phyloP scores from a whole-genome alignment of 2,797 vertebrate species.

The Pteronotus mesoamericanus region DNA sequence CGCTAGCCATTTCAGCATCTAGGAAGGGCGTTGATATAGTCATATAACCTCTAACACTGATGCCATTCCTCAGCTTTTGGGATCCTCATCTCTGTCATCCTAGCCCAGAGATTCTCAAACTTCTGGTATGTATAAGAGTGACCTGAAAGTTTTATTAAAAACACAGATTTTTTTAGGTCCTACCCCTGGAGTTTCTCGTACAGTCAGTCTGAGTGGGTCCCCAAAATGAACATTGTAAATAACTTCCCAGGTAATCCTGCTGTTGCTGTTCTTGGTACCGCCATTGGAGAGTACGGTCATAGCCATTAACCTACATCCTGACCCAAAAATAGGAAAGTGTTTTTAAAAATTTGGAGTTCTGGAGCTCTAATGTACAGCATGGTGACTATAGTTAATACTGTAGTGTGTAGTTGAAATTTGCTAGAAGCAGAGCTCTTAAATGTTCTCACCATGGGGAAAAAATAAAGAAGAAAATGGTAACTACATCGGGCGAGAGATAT shows the following conservation, averaged over 20 bases:
- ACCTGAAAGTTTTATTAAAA: not conserved
- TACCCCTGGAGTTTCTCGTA: not conserved
- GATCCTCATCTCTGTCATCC: not conserved
- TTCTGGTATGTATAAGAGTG: not conserved
- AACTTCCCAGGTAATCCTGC: no score
- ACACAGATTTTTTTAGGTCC: not conserved
- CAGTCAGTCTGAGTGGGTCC: not conserved
- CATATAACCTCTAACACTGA: not conserved
- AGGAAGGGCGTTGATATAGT: not conserved
- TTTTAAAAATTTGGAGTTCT: not conserved
- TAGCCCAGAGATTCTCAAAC: not conserved
- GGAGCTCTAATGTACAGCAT: not conserved
- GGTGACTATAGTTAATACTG: not conserved
- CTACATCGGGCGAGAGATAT: not conserved
- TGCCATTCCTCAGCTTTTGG: not conserved
- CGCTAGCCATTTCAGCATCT: not conserved
- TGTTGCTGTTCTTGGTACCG: not conserved
- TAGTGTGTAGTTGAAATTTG: not conserved
- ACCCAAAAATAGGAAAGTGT: not conserved
- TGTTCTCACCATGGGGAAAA: not conserved
- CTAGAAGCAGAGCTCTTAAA: not conserved
- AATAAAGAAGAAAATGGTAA: not conserved
- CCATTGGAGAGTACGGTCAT: not conserved
- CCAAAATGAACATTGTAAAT: not conserved
- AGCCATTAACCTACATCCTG: not conserved